phyloP scores from a whole-genome alignment of 2,113 vertebrate species.

The Talpa occidentalis region DNA sequence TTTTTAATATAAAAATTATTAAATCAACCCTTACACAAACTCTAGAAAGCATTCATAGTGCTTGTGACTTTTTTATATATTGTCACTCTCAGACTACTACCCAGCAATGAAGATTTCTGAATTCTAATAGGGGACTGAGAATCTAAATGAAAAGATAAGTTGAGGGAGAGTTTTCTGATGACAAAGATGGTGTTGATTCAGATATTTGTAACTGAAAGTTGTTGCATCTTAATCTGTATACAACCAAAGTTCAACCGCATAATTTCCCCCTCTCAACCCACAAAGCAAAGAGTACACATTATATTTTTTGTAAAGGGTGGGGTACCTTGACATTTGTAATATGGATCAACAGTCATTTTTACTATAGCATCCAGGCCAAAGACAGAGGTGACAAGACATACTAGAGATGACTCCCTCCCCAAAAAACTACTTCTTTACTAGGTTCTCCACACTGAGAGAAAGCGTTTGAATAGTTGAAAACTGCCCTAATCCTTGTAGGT shows the following conservation, averaged over 20 bases:
- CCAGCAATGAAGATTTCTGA: background rate
- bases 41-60: background rate
- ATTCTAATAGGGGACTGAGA: background rate
- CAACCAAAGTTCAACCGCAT: background rate
- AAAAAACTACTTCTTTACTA: background rate
- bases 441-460: background rate
- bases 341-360: background rate
- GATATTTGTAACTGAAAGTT: background rate
- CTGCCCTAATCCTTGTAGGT: background rate
- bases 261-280: constrained; percentile 8
- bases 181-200: background rate
- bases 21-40: constrained; percentile 6
- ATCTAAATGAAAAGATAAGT: constrained; percentile 4
- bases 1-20: constrained; percentile 39
- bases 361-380: background rate
- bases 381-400: background rate
- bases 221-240: constrained; percentile 4
- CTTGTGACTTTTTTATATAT: background rate
- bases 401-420: background rate
- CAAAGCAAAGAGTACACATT: background rate
- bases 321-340: background rate
- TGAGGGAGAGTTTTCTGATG: background rate
- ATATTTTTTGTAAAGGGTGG: background rate
- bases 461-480: background rate
- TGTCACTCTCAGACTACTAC: background rate